Percentiles rank a stretch among this genome's conserved stretches.
Conservation (phyloP, 2,797 vertebrate genomes). For the Podargus strigoides region DNA sequence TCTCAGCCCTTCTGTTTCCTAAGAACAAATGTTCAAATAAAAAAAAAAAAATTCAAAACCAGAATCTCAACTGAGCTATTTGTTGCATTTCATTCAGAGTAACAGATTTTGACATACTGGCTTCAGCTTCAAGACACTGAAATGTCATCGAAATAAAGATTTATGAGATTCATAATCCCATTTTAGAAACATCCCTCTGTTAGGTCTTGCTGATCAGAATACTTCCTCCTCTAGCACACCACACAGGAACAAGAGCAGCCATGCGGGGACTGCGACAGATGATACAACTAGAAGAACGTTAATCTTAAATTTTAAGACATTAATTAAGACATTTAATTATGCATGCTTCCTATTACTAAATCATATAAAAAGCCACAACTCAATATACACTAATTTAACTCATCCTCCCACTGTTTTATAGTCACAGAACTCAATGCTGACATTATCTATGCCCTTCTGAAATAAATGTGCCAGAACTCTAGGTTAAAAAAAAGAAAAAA, state of each 20-base stretch:
- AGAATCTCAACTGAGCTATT: background rate
- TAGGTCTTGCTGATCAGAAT: background rate
- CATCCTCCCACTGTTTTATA: slow-evolving; percentile 22
- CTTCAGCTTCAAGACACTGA: background rate
- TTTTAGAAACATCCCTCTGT: background rate
- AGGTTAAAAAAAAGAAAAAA: background rate
- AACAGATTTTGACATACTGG: background rate
- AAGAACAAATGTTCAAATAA: background rate
- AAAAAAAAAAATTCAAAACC: background rate
- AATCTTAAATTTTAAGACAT: background rate
- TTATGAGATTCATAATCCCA: background rate
- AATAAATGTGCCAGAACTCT: background rate
- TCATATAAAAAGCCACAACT: slow-evolving; percentile 23
- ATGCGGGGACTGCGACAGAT: background rate
- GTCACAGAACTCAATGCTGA: background rate
- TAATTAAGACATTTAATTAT: background rate
- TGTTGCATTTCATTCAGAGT: background rate
- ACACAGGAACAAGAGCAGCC: background rate
- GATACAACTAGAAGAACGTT: background rate
- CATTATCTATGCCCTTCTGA: background rate
- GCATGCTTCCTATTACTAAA: background rate
- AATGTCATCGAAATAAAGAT: background rate
- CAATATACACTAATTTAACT: background rate
- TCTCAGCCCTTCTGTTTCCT: background rate
- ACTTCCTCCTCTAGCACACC: background rate